A percentile compares a stretch with the other conserved stretches of the same genome.
Evolutionary conservation across 2,888 invertebrate genomes (phyloP).

Genomic region (Lasioglossum pauxillum): DNA sequence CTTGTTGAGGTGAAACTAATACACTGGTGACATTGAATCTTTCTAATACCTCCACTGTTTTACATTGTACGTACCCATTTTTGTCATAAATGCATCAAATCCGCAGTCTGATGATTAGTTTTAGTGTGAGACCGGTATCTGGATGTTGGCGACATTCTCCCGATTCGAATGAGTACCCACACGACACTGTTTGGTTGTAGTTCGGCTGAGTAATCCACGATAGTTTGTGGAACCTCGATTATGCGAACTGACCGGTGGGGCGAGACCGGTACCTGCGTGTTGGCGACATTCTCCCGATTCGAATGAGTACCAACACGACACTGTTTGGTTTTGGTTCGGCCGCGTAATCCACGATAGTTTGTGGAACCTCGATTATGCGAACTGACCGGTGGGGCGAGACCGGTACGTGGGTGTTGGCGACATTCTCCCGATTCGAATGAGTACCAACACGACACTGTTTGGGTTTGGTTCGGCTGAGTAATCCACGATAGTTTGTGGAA

Average conservation of each 20-base stretch:
- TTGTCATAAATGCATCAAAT: too few species aligned
- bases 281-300: neutral
- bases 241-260: too few species aligned
- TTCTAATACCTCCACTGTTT: too few species aligned
- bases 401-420: neutral
- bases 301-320: neutral
- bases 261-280: neutral
- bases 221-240: neutral
- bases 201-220: neutral
- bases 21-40: too few species aligned
- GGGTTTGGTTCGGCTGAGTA: fast-evolving
- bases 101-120: neutral
- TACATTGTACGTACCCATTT: too few species aligned
- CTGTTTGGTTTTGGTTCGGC: neutral
- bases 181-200: neutral
- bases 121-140: fast-evolving
- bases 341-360: neutral
- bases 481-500: neutral
- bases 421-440: neutral
- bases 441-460: neutral
- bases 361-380: too few species aligned
- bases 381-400: neutral
- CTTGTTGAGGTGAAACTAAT: too few species aligned
- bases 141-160: neutral
- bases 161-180: neutral